phyloP scores from a whole-genome alignment of 2,113 vertebrate species.

The Tachycineta bicolor region DNA sequence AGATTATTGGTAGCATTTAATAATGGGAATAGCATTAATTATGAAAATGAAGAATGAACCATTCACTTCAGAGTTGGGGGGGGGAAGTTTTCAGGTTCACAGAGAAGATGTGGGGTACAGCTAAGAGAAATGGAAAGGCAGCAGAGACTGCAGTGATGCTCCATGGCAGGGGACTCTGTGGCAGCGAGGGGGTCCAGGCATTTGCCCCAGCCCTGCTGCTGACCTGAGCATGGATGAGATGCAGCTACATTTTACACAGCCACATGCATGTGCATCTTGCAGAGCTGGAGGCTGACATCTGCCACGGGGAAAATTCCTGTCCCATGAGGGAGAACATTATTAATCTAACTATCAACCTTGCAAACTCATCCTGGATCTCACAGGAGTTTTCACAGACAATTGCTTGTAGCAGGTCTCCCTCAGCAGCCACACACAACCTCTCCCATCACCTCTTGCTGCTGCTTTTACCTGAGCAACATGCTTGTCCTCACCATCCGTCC shows the following conservation, averaged over 20 bases:
- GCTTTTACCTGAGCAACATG: no score
- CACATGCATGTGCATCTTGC: neutral
- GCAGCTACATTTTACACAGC: neutral
- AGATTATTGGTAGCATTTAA: neutral
- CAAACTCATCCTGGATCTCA: neutral
- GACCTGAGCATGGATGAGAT: accelerated
- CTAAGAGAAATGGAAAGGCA: neutral
- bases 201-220: neutral
- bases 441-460: neutral
- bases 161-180: accelerated
- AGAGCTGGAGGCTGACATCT: neutral
- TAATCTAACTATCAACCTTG: neutral
- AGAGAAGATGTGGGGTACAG: neutral
- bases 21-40: neutral
- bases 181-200: accelerated
- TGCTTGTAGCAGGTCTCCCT: neutral
- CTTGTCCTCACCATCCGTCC: neutral
- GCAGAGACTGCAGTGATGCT: neutral
- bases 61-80: neutral
- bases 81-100: neutral
- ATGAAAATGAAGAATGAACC: neutral
- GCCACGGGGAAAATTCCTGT: neutral
- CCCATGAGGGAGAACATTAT: neutral
- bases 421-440: neutral
- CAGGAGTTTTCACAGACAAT: neutral